Base-by-base conservation (phyloP, 2,113 vertebrate genomes). In the Eidolon helvum region DNA sequence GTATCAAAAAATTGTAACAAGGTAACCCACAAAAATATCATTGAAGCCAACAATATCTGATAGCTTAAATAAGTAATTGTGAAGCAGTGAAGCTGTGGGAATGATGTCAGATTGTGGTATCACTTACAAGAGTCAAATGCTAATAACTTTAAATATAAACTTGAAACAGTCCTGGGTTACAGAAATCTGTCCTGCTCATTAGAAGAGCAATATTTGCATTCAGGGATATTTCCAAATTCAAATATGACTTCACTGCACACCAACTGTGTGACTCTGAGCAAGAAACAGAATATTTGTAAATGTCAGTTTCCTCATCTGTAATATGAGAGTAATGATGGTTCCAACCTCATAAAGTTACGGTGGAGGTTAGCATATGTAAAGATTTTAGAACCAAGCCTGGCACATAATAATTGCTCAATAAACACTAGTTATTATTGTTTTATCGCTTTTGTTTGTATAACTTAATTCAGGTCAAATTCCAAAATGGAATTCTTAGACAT, bases 171-270 rank as follows among this genome's bases (percentile, higher is more conserved):
- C 55, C 91, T 68, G 19, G 15, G 28, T 92, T 90, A 10, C 28
- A 45, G 35, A 87, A 96, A 55, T 10, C n/a, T 75, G 69, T 80
- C 55, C 66, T 45, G 35, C 38, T 86, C 40, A 28, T 40, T n/a
- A 71, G 8, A 94, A 66, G 9, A 87, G 38, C 15, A 48, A 38
- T 65, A 59, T 85, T 78, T 75, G 40, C 21, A 87, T 79, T 12
- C 19, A 96, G 26, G 24, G 75, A 57, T 83, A 78, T 63, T 82
- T 78, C 69, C n/a, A 90, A 87, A 66, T 97, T 93, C 61, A 91
- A 8, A 90, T 91, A 53, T 92, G 33, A 90, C 66, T 74, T 71
- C 50, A 88, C 21, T 79, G 45, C 63, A 93, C 19, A 75, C 79
- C 57, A 71, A 30, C 45, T 65, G 2, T 78, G 8, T 85, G 63